Evolutionary conservation across 2,797 vertebrate species (phyloP).

Genomic region (Bryconaethiops microstoma): DNA sequence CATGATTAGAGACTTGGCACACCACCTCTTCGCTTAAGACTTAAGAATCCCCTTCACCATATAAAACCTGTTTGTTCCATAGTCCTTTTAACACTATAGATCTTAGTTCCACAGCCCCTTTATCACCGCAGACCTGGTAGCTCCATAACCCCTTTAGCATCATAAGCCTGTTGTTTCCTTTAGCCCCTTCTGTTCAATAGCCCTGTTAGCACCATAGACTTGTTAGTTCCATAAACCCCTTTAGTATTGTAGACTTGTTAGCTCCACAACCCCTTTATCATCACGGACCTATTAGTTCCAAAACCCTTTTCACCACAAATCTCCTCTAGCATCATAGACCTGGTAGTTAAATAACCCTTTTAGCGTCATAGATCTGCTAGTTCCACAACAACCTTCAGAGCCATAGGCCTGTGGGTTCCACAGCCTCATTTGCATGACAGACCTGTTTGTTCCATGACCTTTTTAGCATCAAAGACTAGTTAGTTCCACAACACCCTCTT

Average conservation of each 20-base stretch:
- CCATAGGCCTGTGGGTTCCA: neutral
- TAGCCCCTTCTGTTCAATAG: neutral
- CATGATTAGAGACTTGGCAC: neutral
- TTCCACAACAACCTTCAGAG: neutral
- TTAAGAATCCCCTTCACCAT: too few species aligned
- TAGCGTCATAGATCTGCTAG: neutral
- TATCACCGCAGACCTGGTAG: neutral
- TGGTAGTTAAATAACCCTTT: neutral
- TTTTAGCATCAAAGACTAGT: neutral
- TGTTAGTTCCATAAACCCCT: neutral
- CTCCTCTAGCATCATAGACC: neutral
- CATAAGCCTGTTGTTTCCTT: neutral
- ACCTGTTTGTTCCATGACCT: neutral
- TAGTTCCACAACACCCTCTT: neutral
- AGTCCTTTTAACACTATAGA: neutral
- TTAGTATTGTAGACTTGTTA: neutral
- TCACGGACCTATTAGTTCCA: neutral
- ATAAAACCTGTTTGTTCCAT: neutral
- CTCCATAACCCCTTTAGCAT: neutral
- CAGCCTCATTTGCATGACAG: too few species aligned
- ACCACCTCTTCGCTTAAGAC: too few species aligned
- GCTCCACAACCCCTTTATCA: neutral
- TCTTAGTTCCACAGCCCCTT: neutral
- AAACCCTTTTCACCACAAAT: neutral
- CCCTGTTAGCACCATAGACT: neutral